These are phyloP conservation scores for Chroicocephalus ridibundus DNA, from an alignment of 2,113 vertebrate species.

Conservation along the genomic window DNA sequence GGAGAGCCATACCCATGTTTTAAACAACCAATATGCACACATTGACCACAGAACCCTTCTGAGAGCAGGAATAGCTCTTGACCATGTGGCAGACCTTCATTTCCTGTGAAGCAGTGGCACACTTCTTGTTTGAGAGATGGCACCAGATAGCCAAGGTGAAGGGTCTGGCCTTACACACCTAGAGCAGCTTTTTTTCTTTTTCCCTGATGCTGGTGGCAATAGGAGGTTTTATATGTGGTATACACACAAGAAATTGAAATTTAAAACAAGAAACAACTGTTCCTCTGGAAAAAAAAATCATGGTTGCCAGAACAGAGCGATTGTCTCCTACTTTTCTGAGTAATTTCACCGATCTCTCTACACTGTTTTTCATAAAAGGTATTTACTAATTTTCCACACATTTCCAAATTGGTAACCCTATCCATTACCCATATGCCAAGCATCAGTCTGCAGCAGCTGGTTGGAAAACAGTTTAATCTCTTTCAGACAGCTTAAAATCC, in stretches of 20 bases:
- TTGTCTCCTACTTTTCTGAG: background rate
- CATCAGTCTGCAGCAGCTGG: slow-evolving; percentile 9
- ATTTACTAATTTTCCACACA: background rate
- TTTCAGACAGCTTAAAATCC: slow-evolving; percentile 30
- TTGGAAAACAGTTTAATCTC: slow-evolving; percentile 28
- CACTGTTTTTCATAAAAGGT: background rate
- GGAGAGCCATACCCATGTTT: background rate
- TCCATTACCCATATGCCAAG: background rate
- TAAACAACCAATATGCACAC: background rate
- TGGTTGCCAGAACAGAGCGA: background rate
- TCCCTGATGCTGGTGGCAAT: background rate
- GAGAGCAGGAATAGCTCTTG: background rate
- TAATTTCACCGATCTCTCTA: background rate
- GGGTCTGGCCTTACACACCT: background rate
- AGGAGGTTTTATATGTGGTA: background rate
- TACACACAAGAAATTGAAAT: background rate
- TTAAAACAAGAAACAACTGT: background rate
- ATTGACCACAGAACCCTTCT: background rate
- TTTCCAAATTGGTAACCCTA: slow-evolving; percentile 10
- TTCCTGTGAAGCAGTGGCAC: fast-evolving
- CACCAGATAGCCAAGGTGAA: background rate
- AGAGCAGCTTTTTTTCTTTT: background rate
- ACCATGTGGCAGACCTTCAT: background rate
- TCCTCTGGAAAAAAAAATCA: background rate
- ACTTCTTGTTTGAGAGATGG: background rate